Evolutionary conservation across 2,888 invertebrate genomes (phyloP).

Genomic region (Monoplex corrugatus): DNA sequence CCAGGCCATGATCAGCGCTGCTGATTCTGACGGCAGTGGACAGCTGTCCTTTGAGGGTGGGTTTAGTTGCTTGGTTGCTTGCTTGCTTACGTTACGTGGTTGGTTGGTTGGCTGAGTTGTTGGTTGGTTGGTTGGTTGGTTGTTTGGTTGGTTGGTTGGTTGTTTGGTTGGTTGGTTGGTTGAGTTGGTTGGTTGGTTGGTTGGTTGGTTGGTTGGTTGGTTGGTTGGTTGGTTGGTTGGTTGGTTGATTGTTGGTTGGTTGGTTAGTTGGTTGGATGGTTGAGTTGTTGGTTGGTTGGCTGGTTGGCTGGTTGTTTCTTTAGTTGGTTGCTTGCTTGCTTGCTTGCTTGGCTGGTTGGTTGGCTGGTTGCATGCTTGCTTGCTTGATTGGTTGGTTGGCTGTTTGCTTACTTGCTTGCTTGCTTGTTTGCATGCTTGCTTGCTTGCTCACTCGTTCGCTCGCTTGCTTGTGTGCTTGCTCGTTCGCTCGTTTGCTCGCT

Average conservation of each 20-base stretch:
- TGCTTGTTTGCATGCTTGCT: background rate
- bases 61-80: background rate
- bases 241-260: background rate
- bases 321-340: background rate
- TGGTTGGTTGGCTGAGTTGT: background rate
- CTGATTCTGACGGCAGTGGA: conserved; percentile 44
- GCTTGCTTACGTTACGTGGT: background rate
- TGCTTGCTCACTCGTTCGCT: too few species aligned
- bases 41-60: conserved; percentile 43
- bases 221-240: background rate
- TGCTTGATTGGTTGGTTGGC: background rate
- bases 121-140: background rate
- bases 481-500: background rate
- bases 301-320: background rate
- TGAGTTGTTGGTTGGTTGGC: background rate
- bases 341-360: background rate
- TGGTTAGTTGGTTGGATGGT: background rate
- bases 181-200: background rate
- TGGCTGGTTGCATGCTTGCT: background rate
- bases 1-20: conserved; percentile 46
- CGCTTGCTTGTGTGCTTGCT: too few species aligned
- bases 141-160: background rate
- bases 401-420: too few species aligned
- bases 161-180: background rate
- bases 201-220: background rate